Conservation (phyloP, 2,797 vertebrate species). For the Hypotaenidia philippensis region DNA sequence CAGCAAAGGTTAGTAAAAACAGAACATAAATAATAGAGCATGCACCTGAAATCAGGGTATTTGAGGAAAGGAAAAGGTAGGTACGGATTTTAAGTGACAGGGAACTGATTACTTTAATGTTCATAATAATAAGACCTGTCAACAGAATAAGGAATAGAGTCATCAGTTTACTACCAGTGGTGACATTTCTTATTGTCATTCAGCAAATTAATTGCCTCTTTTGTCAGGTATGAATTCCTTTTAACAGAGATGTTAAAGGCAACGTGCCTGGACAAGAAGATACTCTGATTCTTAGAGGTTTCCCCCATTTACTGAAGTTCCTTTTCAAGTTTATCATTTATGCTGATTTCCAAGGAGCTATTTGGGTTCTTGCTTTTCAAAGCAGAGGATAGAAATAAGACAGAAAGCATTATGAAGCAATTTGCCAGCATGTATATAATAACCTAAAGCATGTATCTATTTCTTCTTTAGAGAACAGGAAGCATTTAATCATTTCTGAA, state of each 20-base stretch:
- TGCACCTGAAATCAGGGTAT: background rate
- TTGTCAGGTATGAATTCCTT: constrained; percentile 59
- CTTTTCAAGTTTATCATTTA: background rate
- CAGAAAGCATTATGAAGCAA: background rate
- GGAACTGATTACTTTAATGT: constrained; percentile 60
- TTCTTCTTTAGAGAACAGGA: background rate
- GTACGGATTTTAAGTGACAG: constrained; percentile 37
- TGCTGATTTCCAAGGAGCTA: background rate
- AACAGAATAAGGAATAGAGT: constrained; percentile 60
- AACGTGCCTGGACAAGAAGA: constrained; percentile 12
- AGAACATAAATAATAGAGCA: background rate
- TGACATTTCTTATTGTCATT: constrained; percentile 62
- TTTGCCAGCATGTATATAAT: background rate
- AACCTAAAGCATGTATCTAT: background rate
- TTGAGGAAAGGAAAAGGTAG: constrained; percentile 25
- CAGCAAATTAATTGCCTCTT: constrained; percentile 66
- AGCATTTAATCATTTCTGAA: constrained; percentile 27
- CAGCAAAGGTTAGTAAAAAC: constrained; percentile 9
- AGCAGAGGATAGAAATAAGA: background rate
- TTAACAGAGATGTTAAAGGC: constrained; percentile 35
- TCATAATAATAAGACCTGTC: constrained; percentile 66
- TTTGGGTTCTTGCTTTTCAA: background rate
- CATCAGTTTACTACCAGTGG: constrained; percentile 53
- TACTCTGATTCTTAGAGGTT: background rate
- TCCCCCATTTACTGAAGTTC: background rate